Conservation (phyloP, 2,797 vertebrate species). For the Pipistrellus nathusii region DNA sequence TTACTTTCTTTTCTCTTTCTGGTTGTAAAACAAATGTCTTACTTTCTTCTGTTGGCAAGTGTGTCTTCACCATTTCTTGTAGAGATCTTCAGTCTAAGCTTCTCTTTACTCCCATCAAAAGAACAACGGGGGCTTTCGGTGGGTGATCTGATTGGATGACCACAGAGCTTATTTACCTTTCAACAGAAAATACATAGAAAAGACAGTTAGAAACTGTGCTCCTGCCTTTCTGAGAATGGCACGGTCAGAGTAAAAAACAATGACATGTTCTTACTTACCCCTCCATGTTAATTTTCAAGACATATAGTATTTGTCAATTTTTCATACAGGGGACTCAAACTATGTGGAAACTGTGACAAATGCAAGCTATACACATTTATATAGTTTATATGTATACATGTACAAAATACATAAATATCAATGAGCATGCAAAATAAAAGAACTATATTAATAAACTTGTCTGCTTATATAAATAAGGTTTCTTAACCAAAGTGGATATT, state of each 20-base stretch:
- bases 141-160: slow-evolving; percentile 86
- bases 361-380: not conserved
- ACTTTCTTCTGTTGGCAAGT: slow-evolving; percentile 91
- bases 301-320: not conserved
- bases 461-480: not conserved
- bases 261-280: not conserved
- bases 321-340: not conserved
- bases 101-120: slow-evolving; percentile 87
- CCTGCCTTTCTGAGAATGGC: not conserved
- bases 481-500: not conserved
- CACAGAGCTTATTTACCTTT: slow-evolving; percentile 92
- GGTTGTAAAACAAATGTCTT: slow-evolving; percentile 88
- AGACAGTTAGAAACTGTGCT: slow-evolving; percentile 49
- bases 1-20: slow-evolving; percentile 86
- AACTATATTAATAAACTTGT: slow-evolving; percentile 39
- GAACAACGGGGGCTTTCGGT: slow-evolving; percentile 85
- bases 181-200: slow-evolving; percentile 67
- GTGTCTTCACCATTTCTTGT: slow-evolving; percentile 86
- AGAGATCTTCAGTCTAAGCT: slow-evolving; percentile 85
- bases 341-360: not conserved
- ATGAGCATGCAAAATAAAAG: not conserved
- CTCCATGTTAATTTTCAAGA: not conserved
- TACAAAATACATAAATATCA: not conserved
- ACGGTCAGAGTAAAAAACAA: not conserved
- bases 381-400: not conserved